Percentiles rank a stretch among this genome's conserved stretches.
These are phyloP conservation scores for Ancistrus triradiatus DNA, from an alignment of 2,113 vertebrate genomes.

Conservation along the genomic window DNA sequence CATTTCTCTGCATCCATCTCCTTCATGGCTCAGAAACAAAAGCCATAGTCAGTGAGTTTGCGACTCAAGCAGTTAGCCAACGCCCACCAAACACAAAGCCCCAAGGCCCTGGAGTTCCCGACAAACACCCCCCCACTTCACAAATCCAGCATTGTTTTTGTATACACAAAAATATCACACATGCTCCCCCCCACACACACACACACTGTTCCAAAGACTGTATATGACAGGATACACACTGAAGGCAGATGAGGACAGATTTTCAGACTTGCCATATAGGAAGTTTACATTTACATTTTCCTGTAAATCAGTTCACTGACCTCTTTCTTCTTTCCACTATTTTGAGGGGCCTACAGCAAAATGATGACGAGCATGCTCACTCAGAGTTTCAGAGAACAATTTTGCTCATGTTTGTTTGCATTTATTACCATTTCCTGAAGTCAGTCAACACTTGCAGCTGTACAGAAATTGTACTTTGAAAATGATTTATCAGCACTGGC, in stretches of 20 bases:
- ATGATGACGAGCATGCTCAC: background rate
- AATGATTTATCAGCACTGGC: slow-evolving; percentile 2
- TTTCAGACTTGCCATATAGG: slow-evolving; percentile 50
- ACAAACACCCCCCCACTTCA: slow-evolving; percentile 5
- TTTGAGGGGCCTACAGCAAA: slow-evolving; percentile 18
- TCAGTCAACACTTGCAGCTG: no score
- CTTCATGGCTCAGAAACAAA: slow-evolving; percentile 37
- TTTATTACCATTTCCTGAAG: no score
- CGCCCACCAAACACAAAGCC: slow-evolving; percentile 46
- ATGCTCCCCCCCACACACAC: background rate
- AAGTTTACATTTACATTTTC: slow-evolving; percentile 40
- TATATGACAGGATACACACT: slow-evolving; percentile 7
- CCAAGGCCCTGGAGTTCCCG: slow-evolving; percentile 34
- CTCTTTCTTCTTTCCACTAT: background rate
- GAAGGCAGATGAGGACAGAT: slow-evolving; percentile 35
- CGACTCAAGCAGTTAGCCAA: slow-evolving; percentile 29
- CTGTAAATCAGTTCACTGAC: slow-evolving; percentile 33
- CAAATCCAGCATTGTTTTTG: slow-evolving; percentile 28
- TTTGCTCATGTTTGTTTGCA: no score
- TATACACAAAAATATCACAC: slow-evolving; percentile 23
- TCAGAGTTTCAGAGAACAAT: background rate
- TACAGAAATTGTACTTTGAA: background rate
- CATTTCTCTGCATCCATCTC: slow-evolving; percentile 9
- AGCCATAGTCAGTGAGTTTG: slow-evolving; percentile 39
- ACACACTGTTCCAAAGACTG: background rate